Evolutionary conservation across 2,797 vertebrate species (phyloP).

Genomic region (Merluccius polli): DNA sequence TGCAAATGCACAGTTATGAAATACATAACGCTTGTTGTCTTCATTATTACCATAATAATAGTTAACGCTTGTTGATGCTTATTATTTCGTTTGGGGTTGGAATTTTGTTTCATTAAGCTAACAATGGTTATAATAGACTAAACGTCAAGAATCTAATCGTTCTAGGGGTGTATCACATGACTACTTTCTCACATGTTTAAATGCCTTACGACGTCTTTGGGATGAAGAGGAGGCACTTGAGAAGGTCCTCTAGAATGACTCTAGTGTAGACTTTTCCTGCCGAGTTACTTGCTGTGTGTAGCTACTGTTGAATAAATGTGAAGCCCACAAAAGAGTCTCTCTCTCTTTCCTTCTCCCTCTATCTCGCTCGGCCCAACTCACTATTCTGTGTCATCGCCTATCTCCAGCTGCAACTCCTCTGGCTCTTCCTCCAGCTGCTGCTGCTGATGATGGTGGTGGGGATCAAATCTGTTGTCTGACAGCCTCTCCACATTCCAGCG

Average conservation of each 20-base stretch:
- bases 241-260: background rate
- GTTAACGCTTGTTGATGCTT: too few species aligned
- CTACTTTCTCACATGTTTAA: too few species aligned
- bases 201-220: too few species aligned
- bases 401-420: conserved; percentile 11
- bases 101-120: too few species aligned
- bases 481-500: conserved; percentile 79
- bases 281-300: background rate
- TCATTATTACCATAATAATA: too few species aligned
- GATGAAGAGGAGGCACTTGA: background rate
- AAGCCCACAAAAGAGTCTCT: background rate
- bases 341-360: background rate
- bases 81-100: too few species aligned
- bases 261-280: background rate
- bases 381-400: conserved; percentile 53
- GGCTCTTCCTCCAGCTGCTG: conserved; percentile 22
- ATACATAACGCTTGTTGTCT: too few species aligned
- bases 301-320: background rate
- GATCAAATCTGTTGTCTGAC: background rate
- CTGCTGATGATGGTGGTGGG: background rate
- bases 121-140: too few species aligned
- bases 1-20: too few species aligned
- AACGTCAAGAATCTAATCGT: too few species aligned
- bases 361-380: conserved; percentile 39
- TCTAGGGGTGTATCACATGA: too few species aligned